phyloP scores from a whole-genome alignment of 30 jellyfish, hydroid and myxozoan genomes.

The Aurelia aurita complex sp. Pacific region DNA sequence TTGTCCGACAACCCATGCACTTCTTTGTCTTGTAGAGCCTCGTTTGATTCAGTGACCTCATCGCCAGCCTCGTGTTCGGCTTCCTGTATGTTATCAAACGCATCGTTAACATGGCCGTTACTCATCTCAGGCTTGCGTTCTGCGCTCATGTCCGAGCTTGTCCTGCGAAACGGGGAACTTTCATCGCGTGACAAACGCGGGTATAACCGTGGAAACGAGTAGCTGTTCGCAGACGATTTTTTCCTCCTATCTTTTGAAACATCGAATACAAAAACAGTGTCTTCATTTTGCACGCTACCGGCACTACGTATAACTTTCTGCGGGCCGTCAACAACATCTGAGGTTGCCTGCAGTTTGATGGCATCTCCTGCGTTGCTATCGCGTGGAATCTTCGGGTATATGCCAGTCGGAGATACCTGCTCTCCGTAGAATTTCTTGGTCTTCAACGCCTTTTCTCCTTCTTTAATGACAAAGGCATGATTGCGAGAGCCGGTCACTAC shows the following conservation, averaged over 20 bases:
- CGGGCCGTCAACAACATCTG: neutral
- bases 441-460: constrained; percentile 15
- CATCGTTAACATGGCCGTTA: neutral
- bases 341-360: neutral
- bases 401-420: constrained; percentile 12
- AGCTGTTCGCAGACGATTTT: neutral
- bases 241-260: neutral
- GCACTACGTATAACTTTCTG: too few relatives aligned
- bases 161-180: neutral
- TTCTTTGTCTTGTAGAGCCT: neutral
- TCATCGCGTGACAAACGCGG: constrained; percentile 43
- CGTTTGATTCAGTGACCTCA: neutral
- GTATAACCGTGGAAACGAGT: constrained; percentile 18
- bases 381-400: constrained; percentile 12
- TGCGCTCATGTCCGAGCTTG: neutral
- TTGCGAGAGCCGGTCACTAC: constrained; percentile 30
- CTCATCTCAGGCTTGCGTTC: neutral
- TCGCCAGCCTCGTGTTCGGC: constrained; percentile 1
- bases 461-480: constrained; percentile 37
- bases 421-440: constrained; percentile 22
- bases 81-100: neutral
- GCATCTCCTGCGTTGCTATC: neutral
- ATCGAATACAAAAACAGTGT: constrained; percentile 33
- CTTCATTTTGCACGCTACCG: neutral
- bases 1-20: neutral